These are phyloP conservation scores for Spea multiplicata DNA, from an alignment of 2,113 vertebrate genomes.

Conservation along the genomic window DNA sequence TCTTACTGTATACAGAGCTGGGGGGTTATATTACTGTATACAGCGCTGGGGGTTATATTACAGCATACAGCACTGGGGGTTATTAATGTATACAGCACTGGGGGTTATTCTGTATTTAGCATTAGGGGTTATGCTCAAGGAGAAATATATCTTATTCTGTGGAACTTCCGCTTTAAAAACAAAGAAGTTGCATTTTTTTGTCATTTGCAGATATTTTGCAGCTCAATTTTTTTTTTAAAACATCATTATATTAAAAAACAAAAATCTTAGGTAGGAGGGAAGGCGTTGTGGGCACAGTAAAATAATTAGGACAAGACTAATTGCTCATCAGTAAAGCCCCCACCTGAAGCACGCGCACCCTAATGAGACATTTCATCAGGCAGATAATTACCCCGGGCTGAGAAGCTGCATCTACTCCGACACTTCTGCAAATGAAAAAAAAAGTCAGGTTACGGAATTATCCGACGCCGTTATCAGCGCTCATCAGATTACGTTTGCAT, in stretches of 20 bases:
- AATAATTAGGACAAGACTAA: constrained; percentile 55
- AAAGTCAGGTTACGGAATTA: constrained; percentile 51
- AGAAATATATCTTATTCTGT: too few relatives aligned
- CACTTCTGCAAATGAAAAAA: constrained; percentile 51
- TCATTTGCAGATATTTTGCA: too few relatives aligned
- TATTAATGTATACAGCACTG: too few relatives aligned
- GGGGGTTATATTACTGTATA: too few relatives aligned
- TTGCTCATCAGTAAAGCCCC: constrained; percentile 49
- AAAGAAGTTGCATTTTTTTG: too few relatives aligned
- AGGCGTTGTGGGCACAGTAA: constrained; percentile 23
- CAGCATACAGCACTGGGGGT: too few relatives aligned
- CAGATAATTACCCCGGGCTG: constrained; percentile 55
- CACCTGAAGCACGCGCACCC: not conserved
- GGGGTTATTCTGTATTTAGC: too few relatives aligned
- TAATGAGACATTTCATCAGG: constrained; percentile 62
- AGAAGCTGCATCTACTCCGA: constrained; percentile 45
- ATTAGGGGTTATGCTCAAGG: too few relatives aligned
- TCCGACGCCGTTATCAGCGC: constrained; percentile 50
- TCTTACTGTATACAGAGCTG: too few relatives aligned
- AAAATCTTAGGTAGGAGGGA: not conserved
- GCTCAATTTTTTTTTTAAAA: too few relatives aligned
- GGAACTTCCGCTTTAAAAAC: too few relatives aligned
- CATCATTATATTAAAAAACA: constrained; percentile 9
- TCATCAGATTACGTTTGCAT: constrained; percentile 56
- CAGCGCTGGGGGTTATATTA: too few relatives aligned